Conservation (phyloP, 2,797 vertebrate genomes). For the Acrossocheilus fasciatus region DNA sequence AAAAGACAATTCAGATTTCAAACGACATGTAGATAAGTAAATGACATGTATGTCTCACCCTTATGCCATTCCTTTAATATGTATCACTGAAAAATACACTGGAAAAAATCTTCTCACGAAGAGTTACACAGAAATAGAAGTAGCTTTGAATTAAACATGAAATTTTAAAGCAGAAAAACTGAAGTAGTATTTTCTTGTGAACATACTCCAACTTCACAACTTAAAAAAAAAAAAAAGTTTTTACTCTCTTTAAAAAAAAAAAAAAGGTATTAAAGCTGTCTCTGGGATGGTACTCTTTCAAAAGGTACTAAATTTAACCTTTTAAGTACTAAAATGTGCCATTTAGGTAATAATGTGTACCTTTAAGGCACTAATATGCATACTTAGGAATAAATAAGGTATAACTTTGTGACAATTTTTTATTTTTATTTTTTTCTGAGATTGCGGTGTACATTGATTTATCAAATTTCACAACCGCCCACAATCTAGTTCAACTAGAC, state of each 20-base stretch:
- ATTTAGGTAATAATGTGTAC: background rate
- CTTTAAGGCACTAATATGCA: background rate
- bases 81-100: no score
- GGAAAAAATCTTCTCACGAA: no score
- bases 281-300: background rate
- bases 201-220: background rate
- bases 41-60: no score
- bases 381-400: background rate
- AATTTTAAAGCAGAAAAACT: no score
- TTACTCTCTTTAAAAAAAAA: background rate
- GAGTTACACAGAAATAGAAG: background rate
- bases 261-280: background rate
- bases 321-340: background rate
- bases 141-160: background rate
- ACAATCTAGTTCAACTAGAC: background rate
- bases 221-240: background rate
- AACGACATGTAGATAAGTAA: background rate
- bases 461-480: background rate
- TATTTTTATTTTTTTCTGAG: no score
- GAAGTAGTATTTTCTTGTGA: background rate
- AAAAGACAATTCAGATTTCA: background rate
- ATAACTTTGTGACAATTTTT: background rate
- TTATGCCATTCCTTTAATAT: no score
- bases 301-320: background rate
- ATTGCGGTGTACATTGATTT: background rate